These are phyloP conservation scores for Hybos culiciformis DNA, from an alignment of 2,888 invertebrate genomes.

Conservation along the genomic window DNA sequence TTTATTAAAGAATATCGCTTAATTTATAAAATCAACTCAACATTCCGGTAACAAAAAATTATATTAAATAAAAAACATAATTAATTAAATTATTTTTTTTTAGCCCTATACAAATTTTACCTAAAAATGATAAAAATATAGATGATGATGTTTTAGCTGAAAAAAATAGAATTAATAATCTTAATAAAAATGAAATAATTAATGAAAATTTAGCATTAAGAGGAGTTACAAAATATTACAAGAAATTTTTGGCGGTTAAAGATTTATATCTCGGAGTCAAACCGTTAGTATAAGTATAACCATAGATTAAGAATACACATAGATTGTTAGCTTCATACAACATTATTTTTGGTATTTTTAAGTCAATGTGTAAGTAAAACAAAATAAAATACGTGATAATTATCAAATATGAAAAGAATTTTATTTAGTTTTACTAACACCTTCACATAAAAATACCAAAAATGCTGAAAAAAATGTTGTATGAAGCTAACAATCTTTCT, in stretches of 20 bases:
- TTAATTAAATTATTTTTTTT: neutral
- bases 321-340: too few relatives aligned
- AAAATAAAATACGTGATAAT: too few relatives aligned
- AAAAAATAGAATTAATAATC: constrained; percentile 35
- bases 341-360: too few relatives aligned
- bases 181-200: constrained; percentile 29
- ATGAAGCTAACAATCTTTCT: too few relatives aligned
- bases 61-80: too few relatives aligned
- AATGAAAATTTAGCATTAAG: constrained; percentile 45
- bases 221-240: constrained; percentile 62
- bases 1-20: neutral
- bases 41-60: neutral
- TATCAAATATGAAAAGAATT: too few relatives aligned
- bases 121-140: constrained; percentile 24
- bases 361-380: too few relatives aligned
- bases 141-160: constrained; percentile 47
- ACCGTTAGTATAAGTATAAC: too few relatives aligned
- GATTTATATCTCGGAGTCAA: constrained; percentile 46
- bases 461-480: too few relatives aligned
- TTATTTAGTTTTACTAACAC: too few relatives aligned
- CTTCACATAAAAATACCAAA: too few relatives aligned
- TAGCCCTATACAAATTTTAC: constrained; percentile 20
- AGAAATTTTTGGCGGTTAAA: constrained; percentile 62
- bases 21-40: constrained; percentile 3
- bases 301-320: too few relatives aligned